Base-by-base conservation (phyloP, 1,140 invertebrate species). In the Lutraria rhynchaena region DNA sequence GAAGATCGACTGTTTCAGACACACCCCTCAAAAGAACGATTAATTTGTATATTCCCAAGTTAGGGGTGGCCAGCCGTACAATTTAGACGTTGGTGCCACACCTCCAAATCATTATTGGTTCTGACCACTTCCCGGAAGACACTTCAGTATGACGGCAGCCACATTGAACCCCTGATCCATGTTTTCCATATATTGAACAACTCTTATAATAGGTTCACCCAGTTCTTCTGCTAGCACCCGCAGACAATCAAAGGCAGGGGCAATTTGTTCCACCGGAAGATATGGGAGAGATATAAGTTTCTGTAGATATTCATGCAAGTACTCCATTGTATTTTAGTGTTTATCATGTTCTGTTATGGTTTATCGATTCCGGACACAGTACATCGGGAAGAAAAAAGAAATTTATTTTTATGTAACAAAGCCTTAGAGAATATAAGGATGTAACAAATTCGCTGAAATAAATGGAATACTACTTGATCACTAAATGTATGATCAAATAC, bases 91-190 rank as follows among this genome's bases (percentile, higher is more conserved):
- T 31, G 27, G 41, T 80, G 76, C 76, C 76, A 80, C 27, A 61
- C 76, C 51, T 80, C 63, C 5, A 70, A 22, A 49, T 80, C 65
- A 29, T 80, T 71, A 22, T 53, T 80, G 5, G n/a, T n/a, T n/a
- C n/a, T n/a, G n/a, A n/a, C n/a, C n/a, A n/a, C n/a, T n/a, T n/a
- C n/a, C n/a, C n/a, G n/a, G 51, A 80, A 80, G 13, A 80, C 76
- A 49, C 35, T 70, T 65, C 76, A 80, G 17, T 44, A 29, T 31
- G 15, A 17, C 4, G 44, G 35, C 13, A 19, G 13, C 37, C 35
- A 44, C 44, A 49, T 37, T 11, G 37, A 7, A 5, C 44, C 44
- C 11, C n/a, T n/a, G n/a, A 70, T 70, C 65, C 65, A 70, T n/a
- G 65, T 46, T 41, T 4, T 24, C 35, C 44, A 70, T 24, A 29